Evolutionary conservation across 2,888 invertebrate genomes (phyloP), one percentile per base, ranked within the genome.

Genomic region (Thelaira solivaga): DNA sequence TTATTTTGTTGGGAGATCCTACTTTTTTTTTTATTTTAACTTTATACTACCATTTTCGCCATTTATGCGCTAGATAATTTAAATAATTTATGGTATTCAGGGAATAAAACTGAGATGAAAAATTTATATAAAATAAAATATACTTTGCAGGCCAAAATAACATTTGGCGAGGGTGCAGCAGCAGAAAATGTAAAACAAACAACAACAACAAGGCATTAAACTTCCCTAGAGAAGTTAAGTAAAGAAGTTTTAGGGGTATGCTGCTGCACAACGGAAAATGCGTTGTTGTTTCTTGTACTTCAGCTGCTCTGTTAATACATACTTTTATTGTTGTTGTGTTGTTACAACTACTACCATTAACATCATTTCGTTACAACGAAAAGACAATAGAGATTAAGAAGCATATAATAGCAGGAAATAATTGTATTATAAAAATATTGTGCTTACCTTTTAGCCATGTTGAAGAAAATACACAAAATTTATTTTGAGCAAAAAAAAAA

Each of bases 371-470:
- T 8, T 39, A 16, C 61, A 2, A n/a, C 36, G 4, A 36, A 53
- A 61, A 55, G 61, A 55, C 67, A 75, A 75, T 55, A 45, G 45
- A 62, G 61, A 61, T 68, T 75, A 68, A 68, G 43, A 13, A 68
- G 67, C 45, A 61, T 68, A 75, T 47, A 68, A 61, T 67, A 75
- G 41, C 53, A 74, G 74, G 67, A 74, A 67, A 67, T 67, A 61
- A 74, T 61, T 61, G 34, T 74, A 51, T 61, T 61, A 29, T 43
- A 41, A 49, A 45, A 67, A 74, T 29, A 45, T 45, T 65, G 61
- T 36, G 22, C 49, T 67, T 61, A 67, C 61, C 61, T 75, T 29
- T n/a, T n/a, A 61, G 51, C 22, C 61, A 36, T 29, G 41, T 31
- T 18, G 20, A 55, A 18, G 11, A 47, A 55, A 68, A 61, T 36